These are phyloP conservation scores for Epinotia bilunana DNA, from an alignment of 2,888 invertebrate genomes.

Conservation along the genomic window DNA sequence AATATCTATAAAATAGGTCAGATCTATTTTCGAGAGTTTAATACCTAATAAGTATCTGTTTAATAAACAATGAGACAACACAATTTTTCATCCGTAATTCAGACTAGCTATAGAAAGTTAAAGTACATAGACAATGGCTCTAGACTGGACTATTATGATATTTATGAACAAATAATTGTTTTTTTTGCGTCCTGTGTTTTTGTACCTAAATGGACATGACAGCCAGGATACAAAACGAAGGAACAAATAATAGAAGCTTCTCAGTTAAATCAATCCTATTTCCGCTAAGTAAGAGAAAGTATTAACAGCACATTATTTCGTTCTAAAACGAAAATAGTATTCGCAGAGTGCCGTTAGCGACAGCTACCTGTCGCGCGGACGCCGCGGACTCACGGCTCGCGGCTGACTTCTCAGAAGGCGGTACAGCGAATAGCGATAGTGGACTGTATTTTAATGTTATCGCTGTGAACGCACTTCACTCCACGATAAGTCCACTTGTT, in stretches of 20 bases:
- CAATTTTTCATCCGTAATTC: too few relatives aligned
- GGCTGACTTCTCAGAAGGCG: constrained; percentile 77
- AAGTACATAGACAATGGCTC: too few relatives aligned
- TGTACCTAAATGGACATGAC: background rate
- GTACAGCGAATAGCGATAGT: constrained; percentile 80
- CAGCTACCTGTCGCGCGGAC: constrained; percentile 74
- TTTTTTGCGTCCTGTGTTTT: background rate
- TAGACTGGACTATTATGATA: too few relatives aligned
- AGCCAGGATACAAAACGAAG: background rate
- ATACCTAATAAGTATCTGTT: too few relatives aligned
- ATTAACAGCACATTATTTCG: constrained; percentile 67
- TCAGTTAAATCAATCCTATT: constrained; percentile 54
- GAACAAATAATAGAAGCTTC: constrained; percentile 8
- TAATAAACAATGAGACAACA: too few relatives aligned
- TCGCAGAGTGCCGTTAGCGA: constrained; percentile 77
- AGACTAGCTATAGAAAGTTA: too few relatives aligned
- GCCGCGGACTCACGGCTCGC: constrained; percentile 53
- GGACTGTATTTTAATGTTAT: constrained; percentile 81
- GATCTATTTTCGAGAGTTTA: too few relatives aligned
- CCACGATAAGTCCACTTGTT: constrained; percentile 75
- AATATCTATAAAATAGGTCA: too few relatives aligned
- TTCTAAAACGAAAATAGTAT: constrained; percentile 74
- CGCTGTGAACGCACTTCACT: constrained; percentile 72
- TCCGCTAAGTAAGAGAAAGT: constrained; percentile 61
- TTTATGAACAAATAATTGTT: too few relatives aligned